These are phyloP conservation scores for Sardinella longiceps DNA, from an alignment of 2,797 vertebrate species.

Conservation along the genomic window DNA sequence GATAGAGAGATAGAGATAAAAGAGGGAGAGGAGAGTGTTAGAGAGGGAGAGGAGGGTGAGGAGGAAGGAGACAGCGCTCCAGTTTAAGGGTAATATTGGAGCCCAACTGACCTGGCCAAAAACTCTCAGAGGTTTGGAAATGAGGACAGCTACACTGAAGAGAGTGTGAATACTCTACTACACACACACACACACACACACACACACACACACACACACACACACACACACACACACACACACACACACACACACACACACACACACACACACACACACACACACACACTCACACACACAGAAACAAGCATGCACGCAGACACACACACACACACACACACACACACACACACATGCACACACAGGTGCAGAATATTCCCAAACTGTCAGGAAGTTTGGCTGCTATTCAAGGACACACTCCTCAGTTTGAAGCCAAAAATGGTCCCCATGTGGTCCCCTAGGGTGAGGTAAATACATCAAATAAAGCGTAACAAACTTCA, in stretches of 20 bases:
- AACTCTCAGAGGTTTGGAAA: background rate
- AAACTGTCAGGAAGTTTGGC: background rate
- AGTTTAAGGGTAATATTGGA: background rate
- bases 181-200: background rate
- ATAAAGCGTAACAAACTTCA: background rate
- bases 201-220: conserved; percentile 31
- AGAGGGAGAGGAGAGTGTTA: no score
- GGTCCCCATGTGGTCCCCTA: background rate
- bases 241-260: background rate
- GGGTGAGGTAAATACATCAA: background rate
- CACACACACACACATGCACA: conserved; percentile 23
- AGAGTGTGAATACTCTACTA: background rate
- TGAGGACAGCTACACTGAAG: background rate
- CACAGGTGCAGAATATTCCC: conserved; percentile 3
- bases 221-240: no score
- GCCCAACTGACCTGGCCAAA: conserved; percentile 9
- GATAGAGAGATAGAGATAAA: no score
- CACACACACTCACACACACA: background rate
- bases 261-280: conserved; percentile 36
- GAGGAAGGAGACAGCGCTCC: background rate
- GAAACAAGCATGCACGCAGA: background rate
- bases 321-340: conserved; percentile 27
- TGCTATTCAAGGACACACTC: conserved; percentile 12
- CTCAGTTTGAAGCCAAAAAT: background rate
- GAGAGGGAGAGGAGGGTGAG: no score